A percentile compares a stretch with the other conserved stretches of the same genome.
phyloP scores from a whole-genome alignment of 2,888 invertebrate genomes.

The Plusia festucae region DNA sequence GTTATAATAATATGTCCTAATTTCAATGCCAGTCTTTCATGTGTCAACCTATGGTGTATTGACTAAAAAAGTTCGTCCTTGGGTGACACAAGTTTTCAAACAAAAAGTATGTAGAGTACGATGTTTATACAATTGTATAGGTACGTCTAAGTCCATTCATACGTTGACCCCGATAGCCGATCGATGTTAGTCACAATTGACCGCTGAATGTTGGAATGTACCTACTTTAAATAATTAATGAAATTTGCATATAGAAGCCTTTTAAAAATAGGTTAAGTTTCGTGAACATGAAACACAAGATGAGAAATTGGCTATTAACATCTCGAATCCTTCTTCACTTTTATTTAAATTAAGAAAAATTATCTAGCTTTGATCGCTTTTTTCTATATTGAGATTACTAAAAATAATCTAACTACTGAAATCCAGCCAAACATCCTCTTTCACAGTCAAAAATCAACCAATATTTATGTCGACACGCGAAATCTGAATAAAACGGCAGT shows the following conservation, averaged over 20 bases:
- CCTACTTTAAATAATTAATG: slow-evolving; percentile 32
- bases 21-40: slow-evolving; percentile 27
- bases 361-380: background rate
- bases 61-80: slow-evolving; percentile 53
- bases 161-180: slow-evolving; percentile 52
- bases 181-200: slow-evolving; percentile 55
- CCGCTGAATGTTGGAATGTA: slow-evolving; percentile 38
- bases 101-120: slow-evolving; percentile 11
- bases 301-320: too few relatives aligned
- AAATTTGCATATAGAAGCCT: slow-evolving; percentile 26
- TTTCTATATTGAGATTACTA: too few relatives aligned
- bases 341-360: too few relatives aligned
- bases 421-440: too few relatives aligned
- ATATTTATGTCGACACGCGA: background rate
- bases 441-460: background rate
- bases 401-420: background rate
- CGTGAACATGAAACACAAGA: background rate
- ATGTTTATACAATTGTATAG: slow-evolving; percentile 20
- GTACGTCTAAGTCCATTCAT: slow-evolving; percentile 33
- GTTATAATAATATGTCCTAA: slow-evolving; percentile 16
- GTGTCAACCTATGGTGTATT: slow-evolving; percentile 43
- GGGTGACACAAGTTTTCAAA: slow-evolving; percentile 42
- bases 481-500: too few relatives aligned
- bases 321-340: too few relatives aligned
- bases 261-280: background rate